A percentile compares a stretch with the other conserved stretches of the same genome.
Conservation (phyloP, 2,888 invertebrate species). For the Drosophila kuntzei region DNA sequence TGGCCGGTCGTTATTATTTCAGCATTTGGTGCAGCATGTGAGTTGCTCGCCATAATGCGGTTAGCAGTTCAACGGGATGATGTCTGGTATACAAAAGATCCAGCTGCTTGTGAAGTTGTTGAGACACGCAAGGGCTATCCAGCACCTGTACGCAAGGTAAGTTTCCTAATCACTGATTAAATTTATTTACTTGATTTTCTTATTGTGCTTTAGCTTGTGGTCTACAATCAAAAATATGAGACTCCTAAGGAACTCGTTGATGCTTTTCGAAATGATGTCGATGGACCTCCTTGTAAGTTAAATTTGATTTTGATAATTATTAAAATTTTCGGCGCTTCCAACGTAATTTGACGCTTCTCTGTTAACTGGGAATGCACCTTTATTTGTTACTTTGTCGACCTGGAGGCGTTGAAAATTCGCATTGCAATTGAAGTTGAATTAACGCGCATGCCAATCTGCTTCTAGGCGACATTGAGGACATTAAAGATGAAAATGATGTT, state of each 20-base stretch:
- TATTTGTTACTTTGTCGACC: neutral
- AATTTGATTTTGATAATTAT: neutral
- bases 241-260: slow-evolving; percentile 4
- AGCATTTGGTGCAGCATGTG: neutral
- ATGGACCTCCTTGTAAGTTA: slow-evolving; percentile 11
- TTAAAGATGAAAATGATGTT: neutral
- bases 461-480: neutral
- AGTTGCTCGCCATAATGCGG: slow-evolving; percentile 1
- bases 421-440: neutral
- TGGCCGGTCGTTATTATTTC: slow-evolving; percentile 24
- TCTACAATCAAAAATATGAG: slow-evolving; percentile 17
- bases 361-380: neutral
- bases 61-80: slow-evolving; percentile 7
- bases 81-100: slow-evolving; percentile 11
- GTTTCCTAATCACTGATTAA: neutral
- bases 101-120: slow-evolving; percentile 11
- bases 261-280: neutral
- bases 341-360: slow-evolving; percentile 14
- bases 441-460: neutral
- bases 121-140: slow-evolving; percentile 17
- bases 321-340: neutral
- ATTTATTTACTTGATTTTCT: neutral
- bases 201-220: neutral
- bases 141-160: slow-evolving; percentile 7
- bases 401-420: neutral